Evolutionary conservation across 2,113 vertebrate species (phyloP).

Genomic region (Zosterops borbonicus): DNA sequence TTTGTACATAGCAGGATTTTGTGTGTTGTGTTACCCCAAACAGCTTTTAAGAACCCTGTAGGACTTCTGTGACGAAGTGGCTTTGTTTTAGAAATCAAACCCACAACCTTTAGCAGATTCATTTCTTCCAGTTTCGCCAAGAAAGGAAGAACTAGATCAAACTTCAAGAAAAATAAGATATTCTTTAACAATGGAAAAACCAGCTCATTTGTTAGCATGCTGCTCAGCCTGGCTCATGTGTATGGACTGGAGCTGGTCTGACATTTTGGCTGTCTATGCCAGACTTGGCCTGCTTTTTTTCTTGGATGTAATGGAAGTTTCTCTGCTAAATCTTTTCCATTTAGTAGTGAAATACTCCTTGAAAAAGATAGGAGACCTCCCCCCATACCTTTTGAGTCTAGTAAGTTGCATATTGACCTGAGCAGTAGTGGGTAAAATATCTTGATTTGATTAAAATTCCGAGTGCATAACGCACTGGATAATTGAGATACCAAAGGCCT

Average conservation of each 20-base stretch:
- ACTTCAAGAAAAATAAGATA: background rate
- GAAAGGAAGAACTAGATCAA: background rate
- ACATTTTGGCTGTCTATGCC: background rate
- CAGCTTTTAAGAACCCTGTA: background rate
- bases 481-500: background rate
- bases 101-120: background rate
- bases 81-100: background rate
- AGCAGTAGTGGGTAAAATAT: background rate
- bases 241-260: background rate
- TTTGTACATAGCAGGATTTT: background rate
- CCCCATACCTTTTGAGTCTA: background rate
- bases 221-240: background rate
- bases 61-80: background rate
- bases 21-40: background rate
- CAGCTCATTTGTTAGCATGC: background rate
- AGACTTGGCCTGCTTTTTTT: background rate
- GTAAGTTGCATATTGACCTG: background rate
- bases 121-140: background rate
- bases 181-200: rapidly evolving
- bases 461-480: background rate
- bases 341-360: background rate
- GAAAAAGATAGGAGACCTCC: background rate
- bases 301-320: rapidly evolving
- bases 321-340: background rate
- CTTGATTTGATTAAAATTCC: background rate